Percentiles rank a stretch among this genome's conserved stretches.
Conservation (phyloP, 2,888 invertebrate species). For the Tetragonisca angustula region DNA sequence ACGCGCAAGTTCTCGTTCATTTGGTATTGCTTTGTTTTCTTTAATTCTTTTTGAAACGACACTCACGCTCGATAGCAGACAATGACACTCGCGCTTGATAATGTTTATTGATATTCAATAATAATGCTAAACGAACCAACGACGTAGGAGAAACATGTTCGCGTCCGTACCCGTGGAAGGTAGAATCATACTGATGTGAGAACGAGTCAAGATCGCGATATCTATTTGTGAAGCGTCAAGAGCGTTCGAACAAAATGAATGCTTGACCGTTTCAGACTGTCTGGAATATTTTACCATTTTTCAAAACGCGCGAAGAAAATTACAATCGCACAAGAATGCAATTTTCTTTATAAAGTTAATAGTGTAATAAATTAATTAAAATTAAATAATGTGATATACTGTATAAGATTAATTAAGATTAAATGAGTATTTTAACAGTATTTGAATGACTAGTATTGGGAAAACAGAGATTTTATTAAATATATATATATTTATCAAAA, state of each 20-base stretch:
- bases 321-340: neutral
- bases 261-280: neutral
- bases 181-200: neutral
- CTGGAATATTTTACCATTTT: neutral
- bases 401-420: too few species aligned
- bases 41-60: too few species aligned
- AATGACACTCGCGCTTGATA: neutral
- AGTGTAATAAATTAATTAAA: too few species aligned
- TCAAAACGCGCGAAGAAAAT: neutral
- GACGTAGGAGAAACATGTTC: neutral
- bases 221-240: neutral
- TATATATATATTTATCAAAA: too few species aligned
- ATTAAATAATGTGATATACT: too few species aligned
- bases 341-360: neutral
- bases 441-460: too few species aligned
- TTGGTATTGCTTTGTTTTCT: too few species aligned
- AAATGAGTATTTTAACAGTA: too few species aligned
- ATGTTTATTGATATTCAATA: neutral
- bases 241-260: neutral
- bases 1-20: too few species aligned
- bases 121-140: too few species aligned
- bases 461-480: too few species aligned
- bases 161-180: neutral
- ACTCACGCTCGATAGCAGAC: neutral
- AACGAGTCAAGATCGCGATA: neutral